These are phyloP conservation scores for Acanthoscelides obtectus DNA, from an alignment of 2,888 invertebrate species.

Conservation along the genomic window DNA sequence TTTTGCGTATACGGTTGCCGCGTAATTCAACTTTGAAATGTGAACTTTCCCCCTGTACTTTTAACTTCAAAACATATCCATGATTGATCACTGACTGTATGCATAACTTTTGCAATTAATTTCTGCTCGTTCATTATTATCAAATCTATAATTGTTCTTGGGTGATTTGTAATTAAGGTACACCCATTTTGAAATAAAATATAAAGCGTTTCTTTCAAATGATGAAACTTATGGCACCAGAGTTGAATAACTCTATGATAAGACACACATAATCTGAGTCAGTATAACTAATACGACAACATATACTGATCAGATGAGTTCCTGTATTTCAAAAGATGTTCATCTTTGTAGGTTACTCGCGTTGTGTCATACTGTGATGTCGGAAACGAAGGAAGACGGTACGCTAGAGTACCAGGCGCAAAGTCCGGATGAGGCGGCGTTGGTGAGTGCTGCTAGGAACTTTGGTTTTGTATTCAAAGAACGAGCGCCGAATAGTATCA, in stretches of 20 bases:
- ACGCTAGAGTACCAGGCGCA: slow-evolving; percentile 72
- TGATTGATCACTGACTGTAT: too few species aligned
- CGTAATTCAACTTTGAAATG: too few species aligned
- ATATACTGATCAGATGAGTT: neutral
- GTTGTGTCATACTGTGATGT: slow-evolving; percentile 98
- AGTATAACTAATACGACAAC: neutral
- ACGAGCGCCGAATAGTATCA: slow-evolving; percentile 87
- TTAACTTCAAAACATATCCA: too few species aligned
- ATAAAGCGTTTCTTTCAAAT: too few species aligned
- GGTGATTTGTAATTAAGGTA: too few species aligned
- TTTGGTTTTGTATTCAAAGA: slow-evolving; percentile 98
- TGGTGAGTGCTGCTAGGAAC: slow-evolving; percentile 96
- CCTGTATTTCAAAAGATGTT: neutral
- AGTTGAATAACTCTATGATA: neutral
- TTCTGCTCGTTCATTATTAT: too few species aligned
- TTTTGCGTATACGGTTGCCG: too few species aligned
- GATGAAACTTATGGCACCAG: neutral
- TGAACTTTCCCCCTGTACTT: too few species aligned
- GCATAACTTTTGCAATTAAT: too few species aligned
- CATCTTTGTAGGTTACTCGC: slow-evolving; percentile 60
- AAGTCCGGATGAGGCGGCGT: slow-evolving; percentile 95
- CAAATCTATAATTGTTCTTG: too few species aligned
- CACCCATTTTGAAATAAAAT: too few species aligned
- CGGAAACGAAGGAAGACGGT: slow-evolving; percentile 72
- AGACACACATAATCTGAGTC: neutral